Conservation (phyloP, 2,888 invertebrate genomes). For the Melikaiella ostensackeni region DNA sequence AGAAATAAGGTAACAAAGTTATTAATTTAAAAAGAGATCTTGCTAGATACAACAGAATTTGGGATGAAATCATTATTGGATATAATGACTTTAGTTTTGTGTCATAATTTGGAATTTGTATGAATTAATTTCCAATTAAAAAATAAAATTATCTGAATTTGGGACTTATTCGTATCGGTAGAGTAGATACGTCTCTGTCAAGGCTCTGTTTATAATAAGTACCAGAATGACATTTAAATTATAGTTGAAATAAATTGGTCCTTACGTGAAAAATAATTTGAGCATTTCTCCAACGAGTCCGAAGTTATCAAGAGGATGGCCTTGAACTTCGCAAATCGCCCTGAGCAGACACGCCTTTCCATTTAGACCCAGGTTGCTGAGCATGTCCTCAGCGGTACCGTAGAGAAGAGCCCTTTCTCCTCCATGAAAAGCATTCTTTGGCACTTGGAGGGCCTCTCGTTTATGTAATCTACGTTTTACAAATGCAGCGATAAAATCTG, state of each 20-base stretch:
- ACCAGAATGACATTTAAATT: no score
- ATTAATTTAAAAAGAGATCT: no score
- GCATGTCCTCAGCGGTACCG: conserved; percentile 87
- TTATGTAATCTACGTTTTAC: conserved; percentile 82
- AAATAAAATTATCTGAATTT: no score
- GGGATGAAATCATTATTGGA: no score
- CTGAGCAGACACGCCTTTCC: conserved; percentile 90
- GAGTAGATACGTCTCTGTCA: no score
- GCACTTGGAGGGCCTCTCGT: conserved; percentile 74
- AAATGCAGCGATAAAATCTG: conserved; percentile 86
- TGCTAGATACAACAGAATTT: no score
- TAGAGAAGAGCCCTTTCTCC: conserved; percentile 90
- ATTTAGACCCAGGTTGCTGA: conserved; percentile 88
- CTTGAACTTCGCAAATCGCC: conserved; percentile 92
- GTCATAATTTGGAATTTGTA: no score
- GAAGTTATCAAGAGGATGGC: conserved; percentile 86
- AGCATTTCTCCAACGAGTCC: conserved; percentile 90
- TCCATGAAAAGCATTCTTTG: conserved; percentile 84
- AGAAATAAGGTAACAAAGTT: no score
- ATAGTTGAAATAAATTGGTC: conserved; percentile 59
- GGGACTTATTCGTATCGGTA: no score
- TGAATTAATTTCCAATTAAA: no score
- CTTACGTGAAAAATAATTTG: conserved; percentile 90
- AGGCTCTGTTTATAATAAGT: no score
- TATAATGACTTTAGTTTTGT: no score